Percentiles rank a stretch among this genome's conserved stretches.
These are phyloP conservation scores for Macrophya alboannulata DNA, from an alignment of 2,888 invertebrate genomes.

Conservation along the genomic window DNA sequence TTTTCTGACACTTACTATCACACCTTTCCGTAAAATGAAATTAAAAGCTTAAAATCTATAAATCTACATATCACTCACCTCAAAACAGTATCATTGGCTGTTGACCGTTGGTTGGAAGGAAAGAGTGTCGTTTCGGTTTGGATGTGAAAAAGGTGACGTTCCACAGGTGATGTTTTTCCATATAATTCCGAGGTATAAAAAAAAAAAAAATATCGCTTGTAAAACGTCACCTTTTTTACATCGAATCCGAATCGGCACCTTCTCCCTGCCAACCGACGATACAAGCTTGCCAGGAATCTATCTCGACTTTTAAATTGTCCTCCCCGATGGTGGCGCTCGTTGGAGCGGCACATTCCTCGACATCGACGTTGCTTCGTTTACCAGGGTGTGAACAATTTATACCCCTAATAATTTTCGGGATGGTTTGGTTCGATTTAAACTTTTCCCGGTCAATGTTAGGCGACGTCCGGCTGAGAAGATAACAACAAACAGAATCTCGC, in stretches of 20 bases:
- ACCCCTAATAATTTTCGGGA: slow-evolving; percentile 3
- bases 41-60: not conserved
- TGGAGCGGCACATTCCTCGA: not conserved
- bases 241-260: too few relatives aligned
- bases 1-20: not conserved
- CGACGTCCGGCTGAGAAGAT: not conserved
- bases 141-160: too few relatives aligned
- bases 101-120: not conserved
- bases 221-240: too few relatives aligned
- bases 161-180: too few relatives aligned
- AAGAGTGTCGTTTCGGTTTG: too few relatives aligned
- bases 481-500: slow-evolving; percentile 20
- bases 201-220: too few relatives aligned
- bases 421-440: not conserved
- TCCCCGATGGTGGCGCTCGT: not conserved
- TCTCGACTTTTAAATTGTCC: slow-evolving; percentile 23
- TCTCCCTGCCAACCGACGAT: not conserved
- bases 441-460: not conserved
- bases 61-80: not conserved
- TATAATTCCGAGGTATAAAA: too few relatives aligned
- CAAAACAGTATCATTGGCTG: not conserved
- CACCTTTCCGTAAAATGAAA: not conserved
- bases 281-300: not conserved
- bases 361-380: not conserved
- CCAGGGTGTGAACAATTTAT: not conserved